Percentiles rank a stretch among this genome's conserved stretches.
Conservation (phyloP, 2,888 invertebrate genomes). For the Cryptosula pallasiana region DNA sequence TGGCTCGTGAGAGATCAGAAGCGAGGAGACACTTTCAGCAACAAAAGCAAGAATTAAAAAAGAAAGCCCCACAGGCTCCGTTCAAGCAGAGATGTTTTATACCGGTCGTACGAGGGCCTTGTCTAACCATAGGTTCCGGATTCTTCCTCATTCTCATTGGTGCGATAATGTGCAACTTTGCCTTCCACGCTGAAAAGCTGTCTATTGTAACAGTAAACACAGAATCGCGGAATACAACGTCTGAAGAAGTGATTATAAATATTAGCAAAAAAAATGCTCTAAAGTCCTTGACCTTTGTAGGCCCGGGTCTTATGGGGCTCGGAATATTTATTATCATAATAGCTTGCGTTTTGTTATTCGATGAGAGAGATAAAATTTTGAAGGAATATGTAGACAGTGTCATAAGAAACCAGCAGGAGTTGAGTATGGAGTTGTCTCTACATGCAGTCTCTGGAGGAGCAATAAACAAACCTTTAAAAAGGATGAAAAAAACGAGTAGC, state of each 20-base stretch:
- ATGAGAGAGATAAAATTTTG: slow-evolving; percentile 1
- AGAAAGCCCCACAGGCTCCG: not conserved
- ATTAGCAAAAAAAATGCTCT: not conserved
- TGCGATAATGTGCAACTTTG: slow-evolving; percentile 20
- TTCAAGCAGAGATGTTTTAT: slow-evolving; percentile 11
- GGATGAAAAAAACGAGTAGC: no score
- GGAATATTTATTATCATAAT: slow-evolving; percentile 22
- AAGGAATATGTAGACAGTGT: not conserved
- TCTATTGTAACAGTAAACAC: not conserved
- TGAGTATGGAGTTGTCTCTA: slow-evolving; percentile 7
- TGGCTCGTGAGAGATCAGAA: slow-evolving; percentile 4
- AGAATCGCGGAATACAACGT: not conserved
- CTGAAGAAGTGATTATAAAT: not conserved
- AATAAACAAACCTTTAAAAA: not conserved
- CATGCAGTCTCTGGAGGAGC: not conserved
- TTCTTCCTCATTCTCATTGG: slow-evolving; percentile 12
- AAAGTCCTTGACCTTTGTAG: slow-evolving; percentile 15
- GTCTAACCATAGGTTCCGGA: not conserved
- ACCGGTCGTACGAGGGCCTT: slow-evolving; percentile 2
- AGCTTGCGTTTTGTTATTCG: slow-evolving; percentile 16
- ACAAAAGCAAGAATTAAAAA: not conserved
- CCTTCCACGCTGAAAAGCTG: not conserved
- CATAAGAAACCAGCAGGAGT: not conserved
- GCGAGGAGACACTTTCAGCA: slow-evolving; percentile 3
- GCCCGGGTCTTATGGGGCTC: slow-evolving; percentile 5